Evolutionary conservation across 2,888 invertebrate species (phyloP), one percentile per base, ranked within the genome.

Genomic region (Lutraria lutraria): DNA sequence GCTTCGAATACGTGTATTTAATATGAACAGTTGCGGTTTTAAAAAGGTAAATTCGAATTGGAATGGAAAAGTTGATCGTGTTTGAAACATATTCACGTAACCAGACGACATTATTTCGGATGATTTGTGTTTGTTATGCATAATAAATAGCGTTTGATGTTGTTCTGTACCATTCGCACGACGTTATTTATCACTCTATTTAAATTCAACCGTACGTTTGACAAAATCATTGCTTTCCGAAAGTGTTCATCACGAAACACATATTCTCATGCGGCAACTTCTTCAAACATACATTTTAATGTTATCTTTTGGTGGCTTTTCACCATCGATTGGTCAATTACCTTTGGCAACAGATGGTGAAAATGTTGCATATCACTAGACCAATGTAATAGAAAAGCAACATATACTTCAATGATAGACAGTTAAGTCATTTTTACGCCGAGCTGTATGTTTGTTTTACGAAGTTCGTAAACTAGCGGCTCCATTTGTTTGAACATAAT

Each of bases 71-170:
- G 56, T 56, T 56, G 56, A 19, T 56, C 56, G 56, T 56, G 56
- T 56, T 56, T 56, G 56, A 68, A 68, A 68, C 25, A 68, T 68
- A 68, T 68, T 68, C n/a, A 68, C 63, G 63, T 68, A 68, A 25
- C 25, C 63, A 25, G 25, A 68, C 43, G 21, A 68, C 63, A 68
- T 68, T 68, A 68, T 68, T 68, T 68, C 63, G 3, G 25, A 68
- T 68, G 25, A 68, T 68, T 68, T 68, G 63, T 68, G 63, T n/a
- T 12, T 68, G 63, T 68, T 25, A 25, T 25, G 63, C 21, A 68
- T 68, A 68, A 68, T 68, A 25, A 68, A 68, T 68, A 68, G 63
- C n/a, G 63, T 68, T 68, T 68, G 63, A 68, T 68, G 63, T 68
- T n/a, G 25, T 10, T 68, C 63, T 12, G 63, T 68, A 68, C 25